These are phyloP conservation scores for Pilophorus perplexus DNA, from an alignment of 2,888 invertebrate genomes.

Conservation along the genomic window DNA sequence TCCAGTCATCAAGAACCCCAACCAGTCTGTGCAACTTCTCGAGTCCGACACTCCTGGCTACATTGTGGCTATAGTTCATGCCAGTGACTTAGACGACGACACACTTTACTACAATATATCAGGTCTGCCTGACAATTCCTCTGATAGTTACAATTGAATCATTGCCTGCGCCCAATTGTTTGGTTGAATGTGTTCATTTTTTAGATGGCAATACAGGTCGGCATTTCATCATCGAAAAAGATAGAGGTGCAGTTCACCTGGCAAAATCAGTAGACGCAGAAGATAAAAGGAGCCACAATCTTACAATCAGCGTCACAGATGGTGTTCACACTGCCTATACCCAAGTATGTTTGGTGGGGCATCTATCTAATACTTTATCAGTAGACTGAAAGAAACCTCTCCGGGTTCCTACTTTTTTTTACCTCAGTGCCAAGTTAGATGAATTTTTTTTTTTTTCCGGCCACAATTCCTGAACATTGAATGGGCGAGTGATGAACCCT, in stretches of 20 bases:
- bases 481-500: no score
- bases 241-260: conserved; percentile 80
- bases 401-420: no score
- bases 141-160: neutral
- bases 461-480: no score
- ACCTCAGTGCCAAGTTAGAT: no score
- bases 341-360: no score
- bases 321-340: conserved; percentile 66
- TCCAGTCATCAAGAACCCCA: conserved; percentile 61
- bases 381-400: no score
- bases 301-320: conserved; percentile 82
- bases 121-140: conserved; percentile 55
- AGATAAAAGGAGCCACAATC: conserved; percentile 66
- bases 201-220: conserved; percentile 24
- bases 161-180: no score
- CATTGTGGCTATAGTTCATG: conserved; percentile 79
- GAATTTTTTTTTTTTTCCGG: no score
- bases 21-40: conserved; percentile 69
- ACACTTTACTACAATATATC: conserved; percentile 86
- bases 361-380: no score
- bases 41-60: conserved; percentile 84
- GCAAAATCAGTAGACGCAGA: conserved; percentile 81
- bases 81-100: conserved; percentile 79
- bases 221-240: conserved; percentile 75
- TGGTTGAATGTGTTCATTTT: no score